These are phyloP conservation scores for Rotaria sp. DNA, from an alignment of 2,888 invertebrate species.

Conservation along the genomic window DNA sequence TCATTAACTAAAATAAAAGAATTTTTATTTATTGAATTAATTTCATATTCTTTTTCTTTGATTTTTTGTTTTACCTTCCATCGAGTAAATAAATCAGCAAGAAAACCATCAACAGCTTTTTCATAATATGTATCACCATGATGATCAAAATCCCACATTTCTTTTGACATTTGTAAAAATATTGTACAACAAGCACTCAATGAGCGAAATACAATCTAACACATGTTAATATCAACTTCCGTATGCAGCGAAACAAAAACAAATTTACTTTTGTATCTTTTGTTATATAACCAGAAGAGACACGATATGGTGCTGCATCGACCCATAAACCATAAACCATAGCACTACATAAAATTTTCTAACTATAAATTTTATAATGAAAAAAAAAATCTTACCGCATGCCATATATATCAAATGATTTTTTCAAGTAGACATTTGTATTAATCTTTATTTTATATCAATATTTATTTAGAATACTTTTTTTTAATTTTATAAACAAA, in stretches of 20 bases:
- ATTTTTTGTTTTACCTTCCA: slow-evolving; percentile 68
- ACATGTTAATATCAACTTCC: background rate
- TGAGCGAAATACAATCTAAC: slow-evolving; percentile 79
- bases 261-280: slow-evolving; percentile 16
- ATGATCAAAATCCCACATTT: slow-evolving; percentile 99
- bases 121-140: slow-evolving; percentile 97
- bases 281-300: slow-evolving; percentile 13
- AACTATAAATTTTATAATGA: background rate
- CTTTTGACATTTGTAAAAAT: slow-evolving; percentile 90
- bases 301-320: background rate
- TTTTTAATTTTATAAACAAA: too few species aligned
- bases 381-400: background rate
- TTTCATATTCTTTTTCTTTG: too few species aligned
- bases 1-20: slow-evolving; percentile 47
- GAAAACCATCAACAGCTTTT: slow-evolving; percentile 84
- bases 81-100: slow-evolving; percentile 85
- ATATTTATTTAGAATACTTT: too few species aligned
- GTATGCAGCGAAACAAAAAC: background rate
- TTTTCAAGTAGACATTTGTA: slow-evolving; percentile 11
- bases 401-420: background rate
- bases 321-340: background rate
- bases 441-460: background rate
- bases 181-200: slow-evolving; percentile 94
- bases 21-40: too few species aligned
- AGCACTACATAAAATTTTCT: background rate